Conservation (phyloP, 2,888 invertebrate species). For the Lithophane ornitopus region DNA sequence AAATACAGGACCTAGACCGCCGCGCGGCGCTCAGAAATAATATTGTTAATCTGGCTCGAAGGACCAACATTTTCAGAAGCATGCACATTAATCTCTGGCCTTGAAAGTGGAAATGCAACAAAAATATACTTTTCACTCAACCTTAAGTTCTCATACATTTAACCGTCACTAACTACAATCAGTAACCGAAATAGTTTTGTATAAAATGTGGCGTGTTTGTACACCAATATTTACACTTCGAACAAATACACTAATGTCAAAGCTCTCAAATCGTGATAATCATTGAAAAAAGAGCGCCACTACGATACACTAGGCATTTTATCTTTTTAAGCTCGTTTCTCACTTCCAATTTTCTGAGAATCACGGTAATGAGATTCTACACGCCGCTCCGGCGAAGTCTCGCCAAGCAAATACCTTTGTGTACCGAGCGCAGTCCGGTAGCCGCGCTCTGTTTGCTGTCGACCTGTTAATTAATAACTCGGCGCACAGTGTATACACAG, state of each 20-base stretch:
- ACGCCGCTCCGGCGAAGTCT: slow-evolving; percentile 83
- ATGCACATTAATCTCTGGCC: background rate
- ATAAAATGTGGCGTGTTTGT: slow-evolving; percentile 27
- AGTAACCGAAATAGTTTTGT: slow-evolving; percentile 26
- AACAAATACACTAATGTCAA: slow-evolving; percentile 60
- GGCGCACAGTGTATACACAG: slow-evolving; percentile 88
- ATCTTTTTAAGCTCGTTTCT: slow-evolving; percentile 88
- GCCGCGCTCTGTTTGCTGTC: slow-evolving; percentile 89
- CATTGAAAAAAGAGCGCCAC: slow-evolving; percentile 73
- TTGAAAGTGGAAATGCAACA: background rate
- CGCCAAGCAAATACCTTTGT: slow-evolving; percentile 85
- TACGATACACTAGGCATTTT: slow-evolving; percentile 75
- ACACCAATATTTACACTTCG: slow-evolving; percentile 47
- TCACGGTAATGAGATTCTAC: slow-evolving; percentile 88
- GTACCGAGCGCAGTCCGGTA: slow-evolving; percentile 88
- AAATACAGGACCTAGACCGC: background rate
- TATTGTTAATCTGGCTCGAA: slow-evolving; percentile 17
- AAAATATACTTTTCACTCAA: background rate
- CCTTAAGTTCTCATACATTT: background rate
- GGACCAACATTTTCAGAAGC: background rate
- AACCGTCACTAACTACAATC: slow-evolving; percentile 15
- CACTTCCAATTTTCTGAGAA: slow-evolving; percentile 89
- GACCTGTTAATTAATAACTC: slow-evolving; percentile 91
- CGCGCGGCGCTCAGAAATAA: background rate
- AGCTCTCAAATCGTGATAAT: slow-evolving; percentile 66